Conservation (phyloP, 2,113 vertebrate genomes). For the Notarius lentiginosus region DNA sequence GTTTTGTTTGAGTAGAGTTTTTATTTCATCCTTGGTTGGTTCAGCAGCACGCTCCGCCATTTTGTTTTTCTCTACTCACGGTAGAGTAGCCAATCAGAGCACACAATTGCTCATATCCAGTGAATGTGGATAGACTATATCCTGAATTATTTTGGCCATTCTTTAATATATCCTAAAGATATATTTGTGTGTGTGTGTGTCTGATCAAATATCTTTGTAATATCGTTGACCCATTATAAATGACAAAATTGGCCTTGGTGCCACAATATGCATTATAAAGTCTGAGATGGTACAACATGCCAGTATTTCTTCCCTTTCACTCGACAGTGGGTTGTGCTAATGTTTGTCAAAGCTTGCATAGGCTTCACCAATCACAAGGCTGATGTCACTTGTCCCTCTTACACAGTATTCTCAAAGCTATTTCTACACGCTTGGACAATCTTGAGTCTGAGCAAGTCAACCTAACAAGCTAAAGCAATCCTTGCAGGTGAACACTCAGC, state of each 20-base stretch:
- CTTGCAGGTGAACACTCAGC: neutral
- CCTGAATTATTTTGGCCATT: neutral
- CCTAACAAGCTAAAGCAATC: neutral
- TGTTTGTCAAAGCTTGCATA: neutral
- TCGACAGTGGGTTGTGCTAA: neutral
- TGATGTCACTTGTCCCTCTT: neutral
- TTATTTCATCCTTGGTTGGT: too few relatives aligned
- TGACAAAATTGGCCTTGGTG: neutral
- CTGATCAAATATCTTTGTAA: neutral
- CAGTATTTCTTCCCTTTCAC: neutral
- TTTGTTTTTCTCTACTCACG: too few relatives aligned
- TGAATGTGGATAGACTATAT: too few relatives aligned
- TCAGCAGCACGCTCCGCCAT: too few relatives aligned
- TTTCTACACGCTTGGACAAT: neutral
- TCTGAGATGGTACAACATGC: neutral
- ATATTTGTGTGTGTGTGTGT: neutral
- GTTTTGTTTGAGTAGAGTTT: too few relatives aligned
- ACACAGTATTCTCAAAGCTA: neutral
- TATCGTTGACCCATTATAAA: neutral
- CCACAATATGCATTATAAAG: neutral
- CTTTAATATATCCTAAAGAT: neutral
- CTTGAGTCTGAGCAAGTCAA: neutral
- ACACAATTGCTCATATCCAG: too few relatives aligned
- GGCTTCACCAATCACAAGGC: neutral
- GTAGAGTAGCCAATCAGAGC: too few relatives aligned